Evolutionary conservation across 2,113 vertebrate genomes (phyloP), one percentile per base, ranked within the genome.

Genomic region (Morone saxatilis): DNA sequence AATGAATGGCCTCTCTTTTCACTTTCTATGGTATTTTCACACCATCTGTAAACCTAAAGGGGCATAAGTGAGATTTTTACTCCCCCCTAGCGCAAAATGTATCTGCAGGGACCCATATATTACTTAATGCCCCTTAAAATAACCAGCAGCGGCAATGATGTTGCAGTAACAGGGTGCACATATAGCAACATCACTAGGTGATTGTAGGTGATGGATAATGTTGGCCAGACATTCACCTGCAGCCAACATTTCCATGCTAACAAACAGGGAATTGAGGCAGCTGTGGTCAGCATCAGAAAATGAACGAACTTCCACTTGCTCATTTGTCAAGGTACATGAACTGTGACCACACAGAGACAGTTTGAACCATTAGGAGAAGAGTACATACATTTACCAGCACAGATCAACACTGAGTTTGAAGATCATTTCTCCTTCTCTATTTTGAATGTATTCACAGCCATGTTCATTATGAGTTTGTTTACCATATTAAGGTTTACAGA

Each of bases 51-150:
- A 85, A 84, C 71, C 83, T 72, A 75, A 85, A 88, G 78, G 79
- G 53, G 61, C 66, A 84, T 70, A 60, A 70, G 25, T 73, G 43
- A 67, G 62, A 82, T 65, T 77, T 87, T 85, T 75, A 65, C 43
- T 56, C 40, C 54, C 61, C 70, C 43, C 48, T 5, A 48, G 66
- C 66, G 47, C 60, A 69, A 70, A 88, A 90, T 87, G 75, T 82
- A 77, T 84, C 89, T 59, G 60, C 76, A 47, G 83, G 73, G 85
- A 83, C 56, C 71, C 61, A 74, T 88, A 50, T 14, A 51, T 84
- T 78, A 81, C 72, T 81, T 83, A 86, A 83, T 83, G 65, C 41
- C 68, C 77, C 83, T 86, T 82, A 83, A 84, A 89, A 73, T 69
- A 78, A 82, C 70, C 78, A 60, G 50, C 77, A 76, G 72, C 50